Conservation (phyloP, 2,797 vertebrate genomes). For the Halcyon smyrnensis region DNA sequence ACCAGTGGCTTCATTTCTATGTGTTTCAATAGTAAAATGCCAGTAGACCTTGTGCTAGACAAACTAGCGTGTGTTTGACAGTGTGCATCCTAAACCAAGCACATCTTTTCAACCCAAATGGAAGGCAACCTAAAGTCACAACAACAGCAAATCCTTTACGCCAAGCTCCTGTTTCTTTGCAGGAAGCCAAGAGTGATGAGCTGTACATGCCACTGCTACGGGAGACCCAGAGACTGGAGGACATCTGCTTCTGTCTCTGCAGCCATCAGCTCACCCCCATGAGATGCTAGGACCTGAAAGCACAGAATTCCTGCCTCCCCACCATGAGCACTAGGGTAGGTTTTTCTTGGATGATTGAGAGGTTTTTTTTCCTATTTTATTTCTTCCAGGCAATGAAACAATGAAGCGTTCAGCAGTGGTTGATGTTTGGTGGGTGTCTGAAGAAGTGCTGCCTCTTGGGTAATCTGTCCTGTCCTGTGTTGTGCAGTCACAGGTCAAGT, state of each 20-base stretch:
- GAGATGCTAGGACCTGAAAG: neutral
- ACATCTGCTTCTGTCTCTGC: neutral
- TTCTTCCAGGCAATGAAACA: neutral
- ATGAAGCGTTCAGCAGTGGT: neutral
- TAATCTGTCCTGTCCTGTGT: neutral
- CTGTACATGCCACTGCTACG: neutral
- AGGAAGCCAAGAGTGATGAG: neutral
- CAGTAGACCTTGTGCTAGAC: neutral
- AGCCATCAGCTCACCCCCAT: neutral
- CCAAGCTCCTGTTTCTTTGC: neutral
- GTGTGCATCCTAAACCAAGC: neutral
- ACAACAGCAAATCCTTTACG: conserved; percentile 23
- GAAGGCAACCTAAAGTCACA: neutral
- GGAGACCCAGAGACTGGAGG: neutral
- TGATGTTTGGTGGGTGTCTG: neutral
- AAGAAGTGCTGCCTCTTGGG: neutral
- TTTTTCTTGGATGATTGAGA: neutral
- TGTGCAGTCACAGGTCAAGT: neutral
- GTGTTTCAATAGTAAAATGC: neutral
- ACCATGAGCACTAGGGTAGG: neutral
- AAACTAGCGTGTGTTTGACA: neutral
- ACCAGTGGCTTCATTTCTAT: neutral
- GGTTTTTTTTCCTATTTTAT: neutral
- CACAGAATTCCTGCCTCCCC: neutral
- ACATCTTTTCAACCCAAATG: neutral